Evolutionary conservation across 2,113 vertebrate genomes (phyloP).

Genomic region (Bos javanicus): DNA sequence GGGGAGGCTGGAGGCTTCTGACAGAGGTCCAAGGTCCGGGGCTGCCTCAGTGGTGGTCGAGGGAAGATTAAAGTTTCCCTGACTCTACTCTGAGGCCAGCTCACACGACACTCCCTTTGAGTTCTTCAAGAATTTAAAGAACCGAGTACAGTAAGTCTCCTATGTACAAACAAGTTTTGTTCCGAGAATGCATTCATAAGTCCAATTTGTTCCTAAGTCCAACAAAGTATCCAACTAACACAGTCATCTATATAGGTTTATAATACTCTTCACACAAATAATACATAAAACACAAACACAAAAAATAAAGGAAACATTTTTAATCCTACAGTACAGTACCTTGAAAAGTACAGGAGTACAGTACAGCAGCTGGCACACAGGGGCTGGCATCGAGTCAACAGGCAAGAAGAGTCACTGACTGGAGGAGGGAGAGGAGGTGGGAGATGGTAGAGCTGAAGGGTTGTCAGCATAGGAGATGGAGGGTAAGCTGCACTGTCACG

Average conservation of each 20-base stretch:
- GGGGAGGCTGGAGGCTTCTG: neutral
- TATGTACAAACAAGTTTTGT: neutral
- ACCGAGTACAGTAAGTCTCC: neutral
- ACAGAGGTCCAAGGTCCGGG: neutral
- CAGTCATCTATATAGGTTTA: neutral
- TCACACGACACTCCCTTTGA: neutral
- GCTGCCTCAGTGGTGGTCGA: neutral
- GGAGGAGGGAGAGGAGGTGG: neutral
- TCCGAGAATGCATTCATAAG: neutral
- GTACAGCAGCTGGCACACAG: neutral
- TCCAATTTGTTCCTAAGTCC: neutral
- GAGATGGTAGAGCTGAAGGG: neutral
- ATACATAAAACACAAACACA: neutral
- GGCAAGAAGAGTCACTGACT: neutral
- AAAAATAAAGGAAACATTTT: neutral
- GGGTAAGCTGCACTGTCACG: accelerated
- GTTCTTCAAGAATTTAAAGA: neutral
- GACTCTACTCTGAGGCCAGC: neutral
- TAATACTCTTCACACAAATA: neutral
- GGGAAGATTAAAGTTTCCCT: neutral
- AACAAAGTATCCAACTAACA: neutral
- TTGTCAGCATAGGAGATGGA: neutral
- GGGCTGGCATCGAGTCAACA: neutral
- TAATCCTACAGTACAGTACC: neutral
- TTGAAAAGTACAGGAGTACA: neutral